Evolutionary conservation across 2,113 vertebrate species (phyloP).

Genomic region (Axis porcinus): DNA sequence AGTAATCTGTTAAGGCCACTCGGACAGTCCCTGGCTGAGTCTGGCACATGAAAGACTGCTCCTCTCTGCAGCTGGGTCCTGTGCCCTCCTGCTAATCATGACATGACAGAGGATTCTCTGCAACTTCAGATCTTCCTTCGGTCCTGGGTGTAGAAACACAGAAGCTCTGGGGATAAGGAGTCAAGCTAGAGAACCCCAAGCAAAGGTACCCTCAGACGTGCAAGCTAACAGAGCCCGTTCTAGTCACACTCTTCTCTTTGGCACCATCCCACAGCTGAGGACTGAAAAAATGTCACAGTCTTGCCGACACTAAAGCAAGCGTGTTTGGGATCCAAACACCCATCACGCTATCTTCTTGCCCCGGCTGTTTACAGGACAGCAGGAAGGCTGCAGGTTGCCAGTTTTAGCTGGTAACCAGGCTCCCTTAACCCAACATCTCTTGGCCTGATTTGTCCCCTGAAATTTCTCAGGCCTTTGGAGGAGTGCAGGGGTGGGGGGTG

Average conservation of each 20-base stretch:
- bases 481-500: not conserved
- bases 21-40: not conserved
- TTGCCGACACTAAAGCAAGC: conserved; percentile 33
- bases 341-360: conserved; percentile 11
- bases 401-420: accelerated
- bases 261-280: not conserved
- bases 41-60: not conserved
- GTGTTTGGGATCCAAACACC: conserved; percentile 66
- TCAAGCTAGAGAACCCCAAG: not conserved
- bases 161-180: not conserved
- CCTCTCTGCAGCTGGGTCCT: not conserved
- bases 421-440: not conserved
- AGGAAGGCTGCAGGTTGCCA: not conserved
- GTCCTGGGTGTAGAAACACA: not conserved
- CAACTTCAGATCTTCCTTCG: not conserved
- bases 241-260: not conserved
- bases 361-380: conserved; percentile 63
- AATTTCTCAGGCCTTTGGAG: not conserved
- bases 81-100: not conserved
- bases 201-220: not conserved
- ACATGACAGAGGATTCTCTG: not conserved
- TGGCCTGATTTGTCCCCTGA: not conserved
- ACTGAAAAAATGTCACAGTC: conserved; percentile 18
- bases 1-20: not conserved
- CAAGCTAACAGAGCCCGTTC: not conserved